phyloP scores from a whole-genome alignment of 2,888 invertebrate species.

The Steinernema carpocapsae region DNA sequence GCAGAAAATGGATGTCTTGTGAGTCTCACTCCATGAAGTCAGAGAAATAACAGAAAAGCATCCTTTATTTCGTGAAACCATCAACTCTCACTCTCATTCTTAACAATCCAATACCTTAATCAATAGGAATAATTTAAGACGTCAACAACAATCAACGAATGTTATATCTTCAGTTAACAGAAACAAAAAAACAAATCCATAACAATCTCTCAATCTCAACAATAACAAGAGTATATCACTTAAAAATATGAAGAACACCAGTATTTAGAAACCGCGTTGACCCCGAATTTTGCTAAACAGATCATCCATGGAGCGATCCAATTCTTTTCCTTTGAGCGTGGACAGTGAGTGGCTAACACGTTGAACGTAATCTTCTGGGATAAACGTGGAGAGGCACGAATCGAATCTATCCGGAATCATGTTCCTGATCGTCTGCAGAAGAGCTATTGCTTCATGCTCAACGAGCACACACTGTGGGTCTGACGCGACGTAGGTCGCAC shows the following conservation, averaged over 20 bases:
- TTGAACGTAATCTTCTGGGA: constrained; percentile 2
- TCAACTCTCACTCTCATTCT: no score
- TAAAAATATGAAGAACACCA: no score
- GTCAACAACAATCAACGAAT: no score
- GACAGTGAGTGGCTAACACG: neutral
- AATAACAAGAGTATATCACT: no score
- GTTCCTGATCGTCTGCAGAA: neutral
- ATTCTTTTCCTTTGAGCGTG: neutral
- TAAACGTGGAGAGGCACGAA: neutral
- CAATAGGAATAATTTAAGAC: no score
- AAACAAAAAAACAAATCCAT: neutral
- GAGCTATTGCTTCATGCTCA: neutral
- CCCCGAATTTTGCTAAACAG: constrained; percentile 3
- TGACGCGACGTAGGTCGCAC: neutral
- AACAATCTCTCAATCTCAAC: constrained; percentile 1
- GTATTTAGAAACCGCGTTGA: no score
- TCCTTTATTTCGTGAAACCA: no score
- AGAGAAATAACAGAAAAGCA: no score
- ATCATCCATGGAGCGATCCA: constrained; percentile 4
- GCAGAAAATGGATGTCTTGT: no score
- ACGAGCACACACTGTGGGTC: neutral
- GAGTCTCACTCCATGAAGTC: no score
- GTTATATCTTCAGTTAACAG: neutral
- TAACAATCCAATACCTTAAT: no score
- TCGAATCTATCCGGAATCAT: constrained; percentile 1